Base-by-base conservation (phyloP, 2,113 vertebrate species). In the Ceyx melanurus region DNA sequence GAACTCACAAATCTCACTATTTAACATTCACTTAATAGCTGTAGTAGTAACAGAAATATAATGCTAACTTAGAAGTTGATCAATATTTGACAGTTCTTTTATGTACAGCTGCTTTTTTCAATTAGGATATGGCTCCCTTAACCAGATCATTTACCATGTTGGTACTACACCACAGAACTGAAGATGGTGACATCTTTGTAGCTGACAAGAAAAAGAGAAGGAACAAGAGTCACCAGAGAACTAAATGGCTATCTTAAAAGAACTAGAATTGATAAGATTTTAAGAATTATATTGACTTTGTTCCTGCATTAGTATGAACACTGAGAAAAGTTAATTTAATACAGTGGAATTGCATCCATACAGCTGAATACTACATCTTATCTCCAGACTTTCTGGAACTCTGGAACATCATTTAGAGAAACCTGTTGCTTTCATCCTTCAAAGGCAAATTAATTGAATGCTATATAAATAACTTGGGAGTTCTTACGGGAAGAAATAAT, bases 341-440 rank as follows among this genome's bases (percentile, higher is more conserved):
- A 62, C 33, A 82, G 66, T 23, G 22, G 50, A 89, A 90, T 76
- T 93, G 51, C 42, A 82, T 89, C 80, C 81, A 22, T 90, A 51
- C 33, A 74, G 33, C 11, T 13, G 88, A 89, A 82, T 20, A 29
- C 43, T 51, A 3, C 28, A 31, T 94, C 88, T 94, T 92, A 89
- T 93, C 91, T 96, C 84, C 71, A 95, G 95, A 91, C 89, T 93
- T 91, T 89, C 91, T 93, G 89, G 84, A 89, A 82, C 78, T 94
- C 71, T 8, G 12, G 51, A 68, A 85, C 60, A 37, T 87, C 54
- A 53, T 73, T 82, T 70, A 88, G 70, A 51, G 62, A 82, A 91
- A 80, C 51, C 26, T 23, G 20, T 42, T 2, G 3, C 51, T 80
- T 91, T 89, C 77, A 89, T 87, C 73, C 45, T 84, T 95, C 73